A percentile compares a stretch with the other conserved stretches of the same genome.
phyloP scores from a whole-genome alignment of 1,140 invertebrate genomes.

The Brachionus plicatilis region DNA sequence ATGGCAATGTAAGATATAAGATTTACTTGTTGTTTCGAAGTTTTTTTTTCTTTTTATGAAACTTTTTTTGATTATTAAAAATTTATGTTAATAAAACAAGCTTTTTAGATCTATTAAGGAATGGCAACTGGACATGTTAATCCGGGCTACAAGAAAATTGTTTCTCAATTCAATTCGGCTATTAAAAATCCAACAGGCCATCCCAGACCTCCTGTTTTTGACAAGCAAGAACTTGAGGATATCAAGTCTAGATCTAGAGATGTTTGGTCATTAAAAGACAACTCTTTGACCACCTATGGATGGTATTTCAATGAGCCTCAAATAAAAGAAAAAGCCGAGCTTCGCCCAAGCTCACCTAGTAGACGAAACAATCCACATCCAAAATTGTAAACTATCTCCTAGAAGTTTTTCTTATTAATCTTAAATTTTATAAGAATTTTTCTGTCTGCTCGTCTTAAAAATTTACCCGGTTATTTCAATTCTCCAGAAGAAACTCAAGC shows the following conservation, averaged over 20 bases:
- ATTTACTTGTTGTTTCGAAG: neutral
- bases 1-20: conserved; percentile 20
- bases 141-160: neutral
- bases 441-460: conserved; percentile 14
- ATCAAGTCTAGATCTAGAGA: conserved; percentile 12
- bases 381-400: neutral
- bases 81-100: neutral
- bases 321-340: conserved; percentile 29
- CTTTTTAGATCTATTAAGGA: neutral
- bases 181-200: conserved; percentile 1
- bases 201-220: neutral
- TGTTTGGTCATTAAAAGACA: conserved; percentile 32
- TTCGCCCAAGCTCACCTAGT: neutral
- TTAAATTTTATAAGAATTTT: neutral
- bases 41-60: neutral
- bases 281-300: conserved; percentile 6
- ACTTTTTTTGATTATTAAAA: neutral
- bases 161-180: conserved; percentile 3
- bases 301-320: conserved; percentile 2
- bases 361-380: conserved; percentile 33
- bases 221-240: conserved; percentile 9
- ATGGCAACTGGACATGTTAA: conserved; percentile 37
- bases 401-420: neutral
- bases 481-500: neutral
- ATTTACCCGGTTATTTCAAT: conserved; percentile 36